Conservation (phyloP, 2,888 invertebrate genomes). For the Pollenia angustigena region DNA sequence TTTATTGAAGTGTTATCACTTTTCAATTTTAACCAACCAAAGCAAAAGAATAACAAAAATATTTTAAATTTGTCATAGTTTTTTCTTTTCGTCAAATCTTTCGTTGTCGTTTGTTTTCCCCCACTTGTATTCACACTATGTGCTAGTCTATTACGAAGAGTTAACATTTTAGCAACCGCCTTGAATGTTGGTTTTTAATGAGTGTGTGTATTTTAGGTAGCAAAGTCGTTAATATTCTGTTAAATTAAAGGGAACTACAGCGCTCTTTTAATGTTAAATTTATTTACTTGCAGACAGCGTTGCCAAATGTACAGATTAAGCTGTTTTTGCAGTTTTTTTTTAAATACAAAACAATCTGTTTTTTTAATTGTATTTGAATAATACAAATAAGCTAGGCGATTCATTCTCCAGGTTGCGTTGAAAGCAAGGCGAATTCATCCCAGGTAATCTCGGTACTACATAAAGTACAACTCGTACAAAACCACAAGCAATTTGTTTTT, state of each 20-base stretch:
- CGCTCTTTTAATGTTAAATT: constrained; percentile 45
- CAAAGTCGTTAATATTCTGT: constrained; percentile 40
- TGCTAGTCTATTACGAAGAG: constrained; percentile 57
- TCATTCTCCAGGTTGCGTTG: too few species aligned
- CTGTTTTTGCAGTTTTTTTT: neutral
- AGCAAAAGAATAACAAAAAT: neutral
- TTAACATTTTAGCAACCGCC: constrained; percentile 74
- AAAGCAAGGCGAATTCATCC: too few species aligned
- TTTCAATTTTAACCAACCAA: neutral
- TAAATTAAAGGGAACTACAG: constrained; percentile 41
- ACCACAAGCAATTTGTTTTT: too few species aligned
- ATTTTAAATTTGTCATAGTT: neutral
- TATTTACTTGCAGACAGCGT: constrained; percentile 18
- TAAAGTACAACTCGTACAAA: too few species aligned
- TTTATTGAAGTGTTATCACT: neutral
- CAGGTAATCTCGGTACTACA: too few species aligned
- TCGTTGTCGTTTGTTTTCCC: constrained; percentile 73
- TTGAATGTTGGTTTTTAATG: constrained; percentile 68
- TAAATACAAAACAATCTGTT: neutral
- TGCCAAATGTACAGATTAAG: constrained; percentile 8
- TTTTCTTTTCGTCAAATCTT: constrained; percentile 50
- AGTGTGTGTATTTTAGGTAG: constrained; percentile 36
- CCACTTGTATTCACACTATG: constrained; percentile 68
- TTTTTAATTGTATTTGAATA: too few species aligned
- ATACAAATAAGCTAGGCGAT: too few species aligned